phyloP scores from a whole-genome alignment of 1,140 invertebrate genomes.

The Drosophila sp. region DNA sequence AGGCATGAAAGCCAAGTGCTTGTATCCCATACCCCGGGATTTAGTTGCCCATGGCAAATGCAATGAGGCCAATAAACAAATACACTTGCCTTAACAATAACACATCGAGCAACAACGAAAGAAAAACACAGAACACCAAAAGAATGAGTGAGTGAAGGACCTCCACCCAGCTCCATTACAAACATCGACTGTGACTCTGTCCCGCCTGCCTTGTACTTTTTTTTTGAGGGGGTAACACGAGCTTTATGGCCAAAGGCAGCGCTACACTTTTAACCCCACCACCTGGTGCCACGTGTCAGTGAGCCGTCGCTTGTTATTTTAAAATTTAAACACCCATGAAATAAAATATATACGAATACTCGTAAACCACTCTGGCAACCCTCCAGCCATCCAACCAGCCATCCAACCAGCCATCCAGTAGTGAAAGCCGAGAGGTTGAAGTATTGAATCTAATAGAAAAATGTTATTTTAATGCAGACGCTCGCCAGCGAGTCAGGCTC shows the following conservation, averaged over 20 bases:
- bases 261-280: slow-evolving; percentile 57
- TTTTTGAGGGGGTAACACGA: slow-evolving; percentile 32
- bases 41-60: slow-evolving; percentile 78
- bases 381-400: slow-evolving; percentile 2
- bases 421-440: slow-evolving; percentile 38
- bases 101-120: slow-evolving; percentile 35
- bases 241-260: slow-evolving; percentile 53
- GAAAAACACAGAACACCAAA: slow-evolving; percentile 46
- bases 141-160: slow-evolving; percentile 3
- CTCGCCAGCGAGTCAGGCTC: slow-evolving; percentile 19
- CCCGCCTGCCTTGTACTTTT: slow-evolving; percentile 10
- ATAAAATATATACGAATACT: slow-evolving; percentile 62
- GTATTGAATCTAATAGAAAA: slow-evolving; percentile 78
- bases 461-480: slow-evolving; percentile 76
- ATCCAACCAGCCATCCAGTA: slow-evolving; percentile 2
- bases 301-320: slow-evolving; percentile 77
- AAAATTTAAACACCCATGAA: slow-evolving; percentile 81
- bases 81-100: slow-evolving; percentile 58
- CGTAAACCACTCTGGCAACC: slow-evolving; percentile 8
- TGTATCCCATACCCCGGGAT: slow-evolving; percentile 28
- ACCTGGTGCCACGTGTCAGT: slow-evolving; percentile 69
- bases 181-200: background rate
- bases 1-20: slow-evolving; percentile 63
- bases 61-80: slow-evolving; percentile 79
- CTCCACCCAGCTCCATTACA: slow-evolving; percentile 12